These are phyloP conservation scores for Myocastor coypus DNA, from an alignment of 2,113 vertebrate genomes.

Conservation along the genomic window DNA sequence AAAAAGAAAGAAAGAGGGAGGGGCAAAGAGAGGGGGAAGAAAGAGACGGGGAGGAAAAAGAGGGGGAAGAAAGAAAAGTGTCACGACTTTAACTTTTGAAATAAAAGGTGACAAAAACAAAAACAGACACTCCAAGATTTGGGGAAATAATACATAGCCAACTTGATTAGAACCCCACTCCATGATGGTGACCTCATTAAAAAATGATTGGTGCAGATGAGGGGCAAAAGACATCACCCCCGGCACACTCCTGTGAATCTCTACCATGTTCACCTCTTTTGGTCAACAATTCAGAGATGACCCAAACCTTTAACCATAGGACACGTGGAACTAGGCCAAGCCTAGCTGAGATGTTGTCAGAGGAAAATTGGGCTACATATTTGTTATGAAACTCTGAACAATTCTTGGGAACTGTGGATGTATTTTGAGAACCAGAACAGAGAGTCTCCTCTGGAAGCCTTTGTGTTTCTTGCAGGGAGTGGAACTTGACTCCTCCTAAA, in stretches of 20 bases:
- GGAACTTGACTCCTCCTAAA: neutral
- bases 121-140: neutral
- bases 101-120: neutral
- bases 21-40: too few species aligned
- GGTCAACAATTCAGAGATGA: neutral
- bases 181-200: neutral
- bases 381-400: neutral
- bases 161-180: neutral
- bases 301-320: neutral
- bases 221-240: neutral
- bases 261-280: neutral
- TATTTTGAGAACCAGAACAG: conserved; percentile 15
- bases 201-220: neutral
- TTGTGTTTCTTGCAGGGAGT: neutral
- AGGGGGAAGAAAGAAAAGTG: too few species aligned
- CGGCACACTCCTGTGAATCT: accelerated
- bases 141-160: neutral
- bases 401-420: neutral
- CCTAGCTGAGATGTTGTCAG: neutral
- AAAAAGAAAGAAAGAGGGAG: too few species aligned
- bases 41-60: too few species aligned
- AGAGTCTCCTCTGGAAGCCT: neutral
- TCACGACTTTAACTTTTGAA: neutral
- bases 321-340: neutral
- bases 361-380: neutral